These are phyloP conservation scores for Phrixothrix hirtus DNA, from an alignment of 2,888 invertebrate species.

Conservation along the genomic window DNA sequence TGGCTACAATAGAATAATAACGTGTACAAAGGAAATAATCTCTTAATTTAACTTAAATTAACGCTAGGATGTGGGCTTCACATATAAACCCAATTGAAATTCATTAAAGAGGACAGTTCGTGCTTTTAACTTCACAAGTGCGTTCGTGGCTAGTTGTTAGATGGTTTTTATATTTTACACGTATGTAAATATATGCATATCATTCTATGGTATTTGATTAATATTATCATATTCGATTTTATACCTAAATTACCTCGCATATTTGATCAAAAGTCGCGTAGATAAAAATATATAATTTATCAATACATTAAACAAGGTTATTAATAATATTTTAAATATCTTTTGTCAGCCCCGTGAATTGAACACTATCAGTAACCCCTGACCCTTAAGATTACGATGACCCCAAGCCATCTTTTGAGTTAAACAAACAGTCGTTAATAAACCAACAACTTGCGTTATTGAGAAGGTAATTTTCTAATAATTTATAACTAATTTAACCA, in stretches of 20 bases:
- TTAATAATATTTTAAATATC: too few species aligned
- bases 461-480: slow-evolving; percentile 33
- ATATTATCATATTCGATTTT: too few species aligned
- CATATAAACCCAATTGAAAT: slow-evolving; percentile 56
- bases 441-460: slow-evolving; percentile 30
- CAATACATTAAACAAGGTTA: too few species aligned
- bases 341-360: slow-evolving; percentile 24
- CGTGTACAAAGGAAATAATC: slow-evolving; percentile 59
- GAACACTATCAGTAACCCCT: slow-evolving; percentile 40
- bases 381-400: slow-evolving; percentile 42
- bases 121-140: slow-evolving; percentile 41
- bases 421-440: slow-evolving; percentile 40
- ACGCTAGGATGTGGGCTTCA: slow-evolving; percentile 56
- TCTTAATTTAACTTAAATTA: slow-evolving; percentile 59
- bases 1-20: slow-evolving; percentile 55
- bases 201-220: too few species aligned
- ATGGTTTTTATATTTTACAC: slow-evolving; percentile 18
- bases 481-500: too few species aligned
- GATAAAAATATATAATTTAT: too few species aligned
- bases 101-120: slow-evolving; percentile 51
- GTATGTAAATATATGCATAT: slow-evolving; percentile 3
- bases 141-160: slow-evolving; percentile 34
- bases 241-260: too few species aligned
- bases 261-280: too few species aligned
- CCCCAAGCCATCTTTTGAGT: slow-evolving; percentile 40